Evolutionary conservation across 2,797 vertebrate genomes (phyloP).

Genomic region (Tapera naevia): DNA sequence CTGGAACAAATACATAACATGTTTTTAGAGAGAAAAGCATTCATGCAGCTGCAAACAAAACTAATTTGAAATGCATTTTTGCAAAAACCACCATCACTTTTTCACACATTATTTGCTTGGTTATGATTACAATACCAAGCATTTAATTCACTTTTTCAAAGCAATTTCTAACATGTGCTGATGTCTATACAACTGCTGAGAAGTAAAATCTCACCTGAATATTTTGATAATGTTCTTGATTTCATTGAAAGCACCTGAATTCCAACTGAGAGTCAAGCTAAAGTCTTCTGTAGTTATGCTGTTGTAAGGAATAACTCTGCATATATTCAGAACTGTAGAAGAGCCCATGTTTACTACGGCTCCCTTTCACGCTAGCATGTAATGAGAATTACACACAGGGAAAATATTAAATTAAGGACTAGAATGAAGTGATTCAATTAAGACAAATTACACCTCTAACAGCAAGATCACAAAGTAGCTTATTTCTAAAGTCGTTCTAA

Average conservation of each 20-base stretch:
- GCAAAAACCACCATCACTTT: not conserved
- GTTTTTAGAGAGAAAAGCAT: not conserved
- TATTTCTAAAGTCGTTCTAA: not conserved
- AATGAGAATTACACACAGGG: not conserved
- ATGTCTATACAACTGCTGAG: not conserved
- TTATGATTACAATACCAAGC: not conserved
- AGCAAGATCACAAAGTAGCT: not conserved
- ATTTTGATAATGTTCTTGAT: not conserved
- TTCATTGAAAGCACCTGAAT: not conserved
- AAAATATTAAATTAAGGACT: not conserved
- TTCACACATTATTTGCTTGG: not conserved
- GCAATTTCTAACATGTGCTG: not conserved
- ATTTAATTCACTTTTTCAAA: not conserved
- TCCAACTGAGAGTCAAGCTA: not conserved
- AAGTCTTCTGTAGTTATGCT: not conserved
- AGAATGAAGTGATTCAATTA: not conserved
- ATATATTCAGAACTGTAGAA: not conserved
- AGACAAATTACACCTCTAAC: not conserved
- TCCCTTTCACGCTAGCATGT: not conserved
- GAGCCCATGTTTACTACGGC: accelerated
- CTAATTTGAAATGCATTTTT: not conserved
- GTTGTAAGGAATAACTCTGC: not conserved
- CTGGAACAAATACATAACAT: not conserved
- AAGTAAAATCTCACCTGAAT: not conserved
- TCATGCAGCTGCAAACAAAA: not conserved